Percentiles rank a stretch among this genome's conserved stretches.
Conservation (phyloP, 1,140 invertebrate species). For the Tachypleus tridentatus region DNA sequence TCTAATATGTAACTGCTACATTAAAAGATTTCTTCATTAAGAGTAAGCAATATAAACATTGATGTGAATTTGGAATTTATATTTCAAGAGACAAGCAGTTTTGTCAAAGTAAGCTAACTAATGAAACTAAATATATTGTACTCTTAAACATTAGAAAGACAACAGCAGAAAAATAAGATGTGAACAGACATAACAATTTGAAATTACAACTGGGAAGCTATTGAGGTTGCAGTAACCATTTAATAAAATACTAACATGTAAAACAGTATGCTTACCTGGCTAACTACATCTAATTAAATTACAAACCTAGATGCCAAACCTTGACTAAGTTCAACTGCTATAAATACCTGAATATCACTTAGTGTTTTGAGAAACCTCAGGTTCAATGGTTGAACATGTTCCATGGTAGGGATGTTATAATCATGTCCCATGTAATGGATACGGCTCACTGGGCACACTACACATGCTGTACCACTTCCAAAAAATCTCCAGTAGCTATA, state of each 20-base stretch:
- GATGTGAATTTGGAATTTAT: too few species aligned
- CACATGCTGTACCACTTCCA: constrained; percentile 84
- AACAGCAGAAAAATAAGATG: background rate
- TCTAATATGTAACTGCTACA: background rate
- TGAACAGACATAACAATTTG: background rate
- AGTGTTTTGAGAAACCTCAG: constrained; percentile 13
- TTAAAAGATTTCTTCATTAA: background rate
- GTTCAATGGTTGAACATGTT: constrained; percentile 8
- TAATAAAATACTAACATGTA: too few species aligned
- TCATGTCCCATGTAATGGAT: constrained; percentile 56
- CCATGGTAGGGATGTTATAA: constrained; percentile 18
- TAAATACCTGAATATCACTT: constrained; percentile 20
- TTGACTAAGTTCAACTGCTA: background rate
- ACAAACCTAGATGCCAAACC: too few species aligned
- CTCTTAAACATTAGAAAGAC: too few species aligned
- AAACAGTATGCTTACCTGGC: too few species aligned
- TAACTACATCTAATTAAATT: too few species aligned
- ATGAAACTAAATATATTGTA: too few species aligned
- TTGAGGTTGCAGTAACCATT: too few species aligned
- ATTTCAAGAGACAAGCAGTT: too few species aligned
- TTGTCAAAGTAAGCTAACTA: too few species aligned
- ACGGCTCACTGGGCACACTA: constrained; percentile 74
- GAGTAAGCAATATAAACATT: background rate
- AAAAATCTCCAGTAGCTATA: constrained; percentile 74
- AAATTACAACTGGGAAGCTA: too few species aligned